These are phyloP conservation scores for Tachina grossa DNA, from an alignment of 2,888 invertebrate species.

Conservation along the genomic window DNA sequence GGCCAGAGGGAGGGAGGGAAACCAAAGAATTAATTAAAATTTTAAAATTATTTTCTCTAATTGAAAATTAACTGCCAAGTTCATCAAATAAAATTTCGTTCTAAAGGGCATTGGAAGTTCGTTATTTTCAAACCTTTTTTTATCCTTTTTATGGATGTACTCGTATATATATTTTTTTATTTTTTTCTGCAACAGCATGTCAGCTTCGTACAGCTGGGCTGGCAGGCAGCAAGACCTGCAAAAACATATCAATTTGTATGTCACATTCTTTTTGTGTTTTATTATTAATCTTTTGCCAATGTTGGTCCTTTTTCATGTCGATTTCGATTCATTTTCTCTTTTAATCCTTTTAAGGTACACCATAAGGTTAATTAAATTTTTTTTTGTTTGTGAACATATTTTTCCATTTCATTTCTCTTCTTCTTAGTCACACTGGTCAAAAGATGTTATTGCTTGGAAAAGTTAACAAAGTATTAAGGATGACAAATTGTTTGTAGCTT, in stretches of 20 bases:
- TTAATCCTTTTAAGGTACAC: constrained; percentile 39
- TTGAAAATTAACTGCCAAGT: too few species aligned
- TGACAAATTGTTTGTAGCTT: constrained; percentile 3
- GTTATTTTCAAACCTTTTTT: background rate
- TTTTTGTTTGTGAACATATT: background rate
- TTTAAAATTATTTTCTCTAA: too few species aligned
- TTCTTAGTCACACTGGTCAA: background rate
- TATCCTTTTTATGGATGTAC: background rate
- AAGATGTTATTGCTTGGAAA: constrained; percentile 14
- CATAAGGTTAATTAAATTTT: constrained; percentile 65
- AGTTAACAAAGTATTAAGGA: background rate
- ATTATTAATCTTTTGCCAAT: background rate
- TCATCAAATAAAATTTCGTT: background rate
- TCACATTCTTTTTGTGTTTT: background rate
- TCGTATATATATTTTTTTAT: background rate
- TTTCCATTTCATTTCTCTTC: constrained; percentile 3
- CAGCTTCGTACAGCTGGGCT: background rate
- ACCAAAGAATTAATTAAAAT: too few species aligned
- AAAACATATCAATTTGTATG: constrained; percentile 54
- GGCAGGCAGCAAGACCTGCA: constrained; percentile 11
- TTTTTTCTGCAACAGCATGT: background rate
- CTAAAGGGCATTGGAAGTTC: background rate
- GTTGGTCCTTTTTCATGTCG: constrained; percentile 4
- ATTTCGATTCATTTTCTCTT: constrained; percentile 20
- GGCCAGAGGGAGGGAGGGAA: too few species aligned